Evolutionary conservation across 2,113 vertebrate species (phyloP).

Genomic region (Ceyx cyanopectus): DNA sequence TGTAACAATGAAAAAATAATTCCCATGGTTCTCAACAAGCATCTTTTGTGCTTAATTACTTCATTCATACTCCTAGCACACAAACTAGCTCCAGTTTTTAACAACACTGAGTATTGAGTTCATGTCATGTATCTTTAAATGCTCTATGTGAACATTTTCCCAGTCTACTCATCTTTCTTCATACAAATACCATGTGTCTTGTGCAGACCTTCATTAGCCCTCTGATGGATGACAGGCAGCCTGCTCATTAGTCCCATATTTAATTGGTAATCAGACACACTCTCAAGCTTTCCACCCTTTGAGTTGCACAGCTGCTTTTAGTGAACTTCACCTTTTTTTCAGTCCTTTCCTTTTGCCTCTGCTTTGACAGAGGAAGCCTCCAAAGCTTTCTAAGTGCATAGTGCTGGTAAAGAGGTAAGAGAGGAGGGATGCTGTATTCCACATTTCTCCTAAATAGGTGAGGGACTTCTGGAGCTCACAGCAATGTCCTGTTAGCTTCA

Average conservation of each 20-base stretch:
- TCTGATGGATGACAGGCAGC: not conserved
- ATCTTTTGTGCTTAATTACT: not conserved
- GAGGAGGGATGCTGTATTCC: not conserved
- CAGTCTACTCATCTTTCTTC: not conserved
- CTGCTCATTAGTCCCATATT: not conserved
- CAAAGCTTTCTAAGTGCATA: not conserved
- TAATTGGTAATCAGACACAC: not conserved
- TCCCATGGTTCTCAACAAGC: not conserved
- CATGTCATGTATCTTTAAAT: not conserved
- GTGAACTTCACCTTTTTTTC: not conserved
- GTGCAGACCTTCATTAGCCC: not conserved
- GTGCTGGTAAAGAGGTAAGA: not conserved
- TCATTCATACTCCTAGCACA: not conserved
- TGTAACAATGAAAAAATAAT: not conserved
- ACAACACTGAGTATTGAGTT: not conserved
- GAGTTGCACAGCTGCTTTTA: not conserved
- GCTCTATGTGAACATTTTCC: not conserved
- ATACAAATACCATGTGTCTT: not conserved
- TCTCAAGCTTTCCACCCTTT: not conserved
- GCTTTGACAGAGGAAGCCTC: not conserved
- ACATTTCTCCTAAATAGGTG: not conserved
- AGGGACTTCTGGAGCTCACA: not conserved
- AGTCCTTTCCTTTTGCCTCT: not conserved
- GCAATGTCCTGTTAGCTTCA: not conserved
- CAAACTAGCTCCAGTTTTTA: not conserved